Evolutionary conservation across 2,888 invertebrate species (phyloP).

Genomic region (Eupelmus urozonus): DNA sequence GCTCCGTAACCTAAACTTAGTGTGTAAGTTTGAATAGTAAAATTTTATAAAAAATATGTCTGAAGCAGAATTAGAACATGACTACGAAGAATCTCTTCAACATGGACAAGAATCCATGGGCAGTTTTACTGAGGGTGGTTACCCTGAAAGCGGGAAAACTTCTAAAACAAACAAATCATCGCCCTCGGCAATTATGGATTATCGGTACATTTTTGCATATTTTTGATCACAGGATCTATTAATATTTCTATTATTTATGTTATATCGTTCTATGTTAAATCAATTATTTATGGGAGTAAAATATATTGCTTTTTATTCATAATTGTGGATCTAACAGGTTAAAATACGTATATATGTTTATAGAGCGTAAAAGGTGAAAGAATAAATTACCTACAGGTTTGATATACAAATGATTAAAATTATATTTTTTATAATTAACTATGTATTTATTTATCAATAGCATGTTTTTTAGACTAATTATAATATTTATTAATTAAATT

Average conservation of each 20-base stretch:
- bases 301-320: too few relatives aligned
- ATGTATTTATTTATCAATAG: too few relatives aligned
- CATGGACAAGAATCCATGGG: neutral
- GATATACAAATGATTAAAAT: too few relatives aligned
- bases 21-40: neutral
- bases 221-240: neutral
- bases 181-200: conserved; percentile 61
- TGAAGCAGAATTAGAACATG: neutral
- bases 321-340: too few relatives aligned
- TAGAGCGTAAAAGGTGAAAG: too few relatives aligned
- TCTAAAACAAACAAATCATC: conserved; percentile 36
- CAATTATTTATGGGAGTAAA: neutral
- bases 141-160: conserved; percentile 23
- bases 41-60: conserved; percentile 34
- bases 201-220: conserved; percentile 32
- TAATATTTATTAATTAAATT: too few relatives aligned
- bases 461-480: too few relatives aligned
- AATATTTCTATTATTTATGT: neutral
- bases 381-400: too few relatives aligned
- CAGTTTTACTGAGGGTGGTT: neutral
- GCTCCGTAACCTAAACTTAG: conserved; percentile 39
- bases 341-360: too few relatives aligned
- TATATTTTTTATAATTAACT: too few relatives aligned
- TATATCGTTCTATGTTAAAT: neutral
- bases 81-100: neutral